phyloP scores from a whole-genome alignment of 2,113 vertebrate genomes.

The Hypocryptadius cinnamomeus region DNA sequence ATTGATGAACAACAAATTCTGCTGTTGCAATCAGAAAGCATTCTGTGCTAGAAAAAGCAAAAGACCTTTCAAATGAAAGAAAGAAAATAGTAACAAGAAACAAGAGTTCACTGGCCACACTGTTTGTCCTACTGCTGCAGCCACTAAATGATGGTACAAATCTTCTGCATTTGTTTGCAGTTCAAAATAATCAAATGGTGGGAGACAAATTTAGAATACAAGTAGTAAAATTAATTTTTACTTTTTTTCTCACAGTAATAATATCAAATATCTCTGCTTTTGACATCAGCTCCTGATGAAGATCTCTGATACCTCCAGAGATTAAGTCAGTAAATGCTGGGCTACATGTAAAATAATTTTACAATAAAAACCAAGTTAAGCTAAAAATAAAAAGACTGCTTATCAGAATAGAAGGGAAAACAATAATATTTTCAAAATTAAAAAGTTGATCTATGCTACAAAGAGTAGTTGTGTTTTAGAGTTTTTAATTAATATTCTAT shows the following conservation, averaged over 20 bases:
- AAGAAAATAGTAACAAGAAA: neutral
- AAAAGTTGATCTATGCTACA: neutral
- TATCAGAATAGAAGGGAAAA: neutral
- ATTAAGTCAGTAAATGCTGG: neutral
- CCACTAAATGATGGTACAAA: neutral
- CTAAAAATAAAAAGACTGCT: neutral
- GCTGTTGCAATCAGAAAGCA: neutral
- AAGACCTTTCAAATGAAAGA: neutral
- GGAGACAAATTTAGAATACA: neutral
- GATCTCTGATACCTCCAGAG: neutral
- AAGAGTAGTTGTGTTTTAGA: neutral
- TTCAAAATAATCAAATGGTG: neutral
- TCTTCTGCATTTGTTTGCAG: neutral
- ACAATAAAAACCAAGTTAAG: neutral
- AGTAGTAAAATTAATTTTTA: neutral
- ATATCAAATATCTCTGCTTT: neutral
- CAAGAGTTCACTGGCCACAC: neutral
- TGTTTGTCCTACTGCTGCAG: neutral
- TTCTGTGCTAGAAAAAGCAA: neutral
- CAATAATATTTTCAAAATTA: neutral
- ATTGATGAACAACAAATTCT: neutral
- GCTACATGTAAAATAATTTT: neutral
- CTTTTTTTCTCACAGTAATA: neutral
- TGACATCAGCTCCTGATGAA: neutral
- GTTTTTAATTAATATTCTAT: neutral